A percentile compares a stretch with the other conserved stretches of the same genome.
Conservation (phyloP, 2,888 invertebrate genomes). For the Parasteatoda lunata region DNA sequence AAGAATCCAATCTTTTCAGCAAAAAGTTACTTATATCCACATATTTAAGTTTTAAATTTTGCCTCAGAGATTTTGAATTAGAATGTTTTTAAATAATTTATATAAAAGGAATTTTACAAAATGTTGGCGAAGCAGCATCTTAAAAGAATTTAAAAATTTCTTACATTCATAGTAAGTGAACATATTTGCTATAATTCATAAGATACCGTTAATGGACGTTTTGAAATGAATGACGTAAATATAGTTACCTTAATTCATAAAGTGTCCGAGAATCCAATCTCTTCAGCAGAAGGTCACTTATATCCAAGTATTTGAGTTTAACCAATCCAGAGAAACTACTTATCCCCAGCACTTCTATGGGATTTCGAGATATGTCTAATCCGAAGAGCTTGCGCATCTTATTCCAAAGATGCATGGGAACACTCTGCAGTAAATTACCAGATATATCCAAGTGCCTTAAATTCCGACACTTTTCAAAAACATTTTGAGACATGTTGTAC, state of each 20-base stretch:
- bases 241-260: constrained; percentile 69
- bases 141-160: no score
- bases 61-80: no score
- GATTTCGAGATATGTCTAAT: constrained; percentile 87
- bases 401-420: constrained; percentile 85
- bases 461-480: constrained; percentile 71
- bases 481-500: constrained; percentile 81
- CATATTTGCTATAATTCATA: no score
- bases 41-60: no score
- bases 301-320: constrained; percentile 82
- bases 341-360: constrained; percentile 79
- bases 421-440: constrained; percentile 83
- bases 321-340: constrained; percentile 79
- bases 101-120: no score
- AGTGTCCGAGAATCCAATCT: constrained; percentile 70
- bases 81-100: no score
- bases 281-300: constrained; percentile 69
- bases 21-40: no score
- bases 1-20: no score
- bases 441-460: constrained; percentile 85
- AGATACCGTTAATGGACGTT: no score
- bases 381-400: constrained; percentile 83
- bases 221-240: background rate
- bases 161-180: no score
- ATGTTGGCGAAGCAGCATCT: no score